Evolutionary conservation across 2,888 invertebrate species (phyloP).

Genomic region (Mythimna lalbum): DNA sequence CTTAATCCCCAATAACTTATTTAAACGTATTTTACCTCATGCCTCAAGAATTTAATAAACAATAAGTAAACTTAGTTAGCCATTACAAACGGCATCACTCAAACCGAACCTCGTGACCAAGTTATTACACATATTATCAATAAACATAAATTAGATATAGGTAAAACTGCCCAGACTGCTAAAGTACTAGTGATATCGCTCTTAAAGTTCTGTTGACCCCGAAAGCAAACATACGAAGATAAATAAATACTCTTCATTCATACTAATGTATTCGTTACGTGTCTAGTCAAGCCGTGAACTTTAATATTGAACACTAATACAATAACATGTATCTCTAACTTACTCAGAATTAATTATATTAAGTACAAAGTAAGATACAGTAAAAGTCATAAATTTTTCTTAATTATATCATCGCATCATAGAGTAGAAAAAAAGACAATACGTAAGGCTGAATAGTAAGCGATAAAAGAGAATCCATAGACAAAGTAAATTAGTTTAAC

Average conservation of each 20-base stretch:
- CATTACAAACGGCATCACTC: background rate
- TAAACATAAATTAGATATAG: constrained; percentile 13
- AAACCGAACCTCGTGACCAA: background rate
- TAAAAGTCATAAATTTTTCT: constrained; percentile 8
- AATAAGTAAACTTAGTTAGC: background rate
- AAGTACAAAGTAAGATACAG: constrained; percentile 10
- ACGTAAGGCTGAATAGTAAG: background rate
- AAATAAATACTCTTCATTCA: constrained; percentile 45
- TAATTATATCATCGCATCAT: constrained; percentile 6
- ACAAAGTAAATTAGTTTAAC: constrained; percentile 61
- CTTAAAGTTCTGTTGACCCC: constrained; percentile 49
- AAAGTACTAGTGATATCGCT: constrained; percentile 23
- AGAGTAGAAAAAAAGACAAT: background rate
- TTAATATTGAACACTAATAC: constrained; percentile 26
- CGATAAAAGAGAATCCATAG: constrained; percentile 27
- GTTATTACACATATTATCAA: background rate
- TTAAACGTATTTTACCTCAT: background rate
- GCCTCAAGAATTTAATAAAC: constrained; percentile 1
- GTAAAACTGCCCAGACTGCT: constrained; percentile 17
- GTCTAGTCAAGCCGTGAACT: constrained; percentile 15
- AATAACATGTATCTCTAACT: background rate
- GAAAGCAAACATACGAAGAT: constrained; percentile 27
- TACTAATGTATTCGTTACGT: constrained; percentile 23
- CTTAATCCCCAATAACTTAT: background rate
- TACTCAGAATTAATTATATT: constrained; percentile 30